Evolutionary conservation across 2,113 vertebrate species (phyloP).

Genomic region (Ageneiosus marmoratus): DNA sequence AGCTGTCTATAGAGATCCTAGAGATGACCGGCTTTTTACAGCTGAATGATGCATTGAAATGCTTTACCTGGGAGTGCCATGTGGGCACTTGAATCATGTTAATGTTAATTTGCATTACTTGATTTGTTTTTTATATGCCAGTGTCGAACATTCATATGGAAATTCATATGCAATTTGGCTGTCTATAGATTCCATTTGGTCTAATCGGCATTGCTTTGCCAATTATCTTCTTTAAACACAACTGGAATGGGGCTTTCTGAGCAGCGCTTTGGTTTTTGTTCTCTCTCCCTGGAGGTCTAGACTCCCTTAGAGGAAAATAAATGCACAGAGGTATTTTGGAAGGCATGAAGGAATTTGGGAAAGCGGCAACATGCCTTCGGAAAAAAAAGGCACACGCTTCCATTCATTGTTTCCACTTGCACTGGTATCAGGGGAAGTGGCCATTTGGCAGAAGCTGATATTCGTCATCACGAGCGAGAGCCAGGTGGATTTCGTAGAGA

Average conservation of each 20-base stretch:
- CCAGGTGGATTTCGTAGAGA: constrained; percentile 30
- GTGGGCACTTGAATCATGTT: constrained; percentile 28
- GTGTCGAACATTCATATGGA: constrained; percentile 12
- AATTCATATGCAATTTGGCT: constrained; percentile 32
- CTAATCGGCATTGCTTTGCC: constrained; percentile 51
- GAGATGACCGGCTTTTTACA: background rate
- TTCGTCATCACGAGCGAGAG: constrained; percentile 37
- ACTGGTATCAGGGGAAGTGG: constrained; percentile 45
- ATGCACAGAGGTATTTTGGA: constrained; percentile 43
- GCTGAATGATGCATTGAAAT: constrained; percentile 27
- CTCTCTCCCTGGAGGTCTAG: constrained; percentile 6
- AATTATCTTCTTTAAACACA: constrained; percentile 50
- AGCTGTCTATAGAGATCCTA: background rate
- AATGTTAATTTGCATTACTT: constrained; percentile 35
- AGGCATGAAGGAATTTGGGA: constrained; percentile 29
- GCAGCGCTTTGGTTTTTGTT: constrained; percentile 26
- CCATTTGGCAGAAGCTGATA: constrained; percentile 43
- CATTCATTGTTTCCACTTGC: constrained; percentile 32
- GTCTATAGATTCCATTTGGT: constrained; percentile 29
- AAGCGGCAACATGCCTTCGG: constrained; percentile 24
- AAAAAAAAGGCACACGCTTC: constrained; percentile 27
- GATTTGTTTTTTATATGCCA: constrained; percentile 7
- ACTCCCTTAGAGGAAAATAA: constrained; percentile 17
- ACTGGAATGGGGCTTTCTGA: constrained; percentile 25
- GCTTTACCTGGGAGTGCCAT: constrained; percentile 33